Evolutionary conservation across 2,888 invertebrate species (phyloP), one percentile per base, ranked within the genome.

Genomic region (Eurois occulta): DNA sequence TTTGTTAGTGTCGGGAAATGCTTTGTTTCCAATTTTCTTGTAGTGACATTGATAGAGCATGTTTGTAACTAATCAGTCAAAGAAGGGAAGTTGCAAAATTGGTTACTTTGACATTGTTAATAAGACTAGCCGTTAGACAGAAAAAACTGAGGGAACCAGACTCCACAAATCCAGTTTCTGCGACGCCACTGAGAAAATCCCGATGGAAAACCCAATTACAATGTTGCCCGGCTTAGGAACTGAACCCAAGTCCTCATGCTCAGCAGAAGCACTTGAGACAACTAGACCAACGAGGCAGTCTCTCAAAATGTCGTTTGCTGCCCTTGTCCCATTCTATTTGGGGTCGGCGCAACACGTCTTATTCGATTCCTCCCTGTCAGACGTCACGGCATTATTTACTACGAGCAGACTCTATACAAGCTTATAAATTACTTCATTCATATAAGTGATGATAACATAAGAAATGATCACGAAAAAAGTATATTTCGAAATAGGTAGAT

Each of bases 1-100:
- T 83, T 67, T 3, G 5, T 28, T 21, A 24, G 52, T 38, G 21
- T 13, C 24, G 18, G 48, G 24, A 52, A 60, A 60, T 60, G n/a
- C 16, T 77, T 48, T 68, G 43, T 77, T 77, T 66, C 32, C 58
- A 60, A 60, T 66, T 83, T 83, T 16, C 89, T 84, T 74, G 48
- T 72, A 64, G 58, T 86, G 75, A 78, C 86, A 77, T 72, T 85
- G 86, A 76, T 74, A 75, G 58, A 83, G 70, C 80, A 69, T 69
- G 85, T 80, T 75, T 75, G 58, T 55, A 70, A 75, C 80, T 72
- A 75, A 80, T 83, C 81, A 72, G 52, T 80, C 67, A 80, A 46
- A 60, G 41, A 65, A 8, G 21, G 7, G 38, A 58, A 55, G 67
- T 84, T 84, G 28, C 48, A 46, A 78, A 67, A 73, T 46, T 78